A percentile compares a stretch with the other conserved stretches of the same genome.
Conservation (phyloP, 2,797 vertebrate species). For the Leptodactylus fallax region DNA sequence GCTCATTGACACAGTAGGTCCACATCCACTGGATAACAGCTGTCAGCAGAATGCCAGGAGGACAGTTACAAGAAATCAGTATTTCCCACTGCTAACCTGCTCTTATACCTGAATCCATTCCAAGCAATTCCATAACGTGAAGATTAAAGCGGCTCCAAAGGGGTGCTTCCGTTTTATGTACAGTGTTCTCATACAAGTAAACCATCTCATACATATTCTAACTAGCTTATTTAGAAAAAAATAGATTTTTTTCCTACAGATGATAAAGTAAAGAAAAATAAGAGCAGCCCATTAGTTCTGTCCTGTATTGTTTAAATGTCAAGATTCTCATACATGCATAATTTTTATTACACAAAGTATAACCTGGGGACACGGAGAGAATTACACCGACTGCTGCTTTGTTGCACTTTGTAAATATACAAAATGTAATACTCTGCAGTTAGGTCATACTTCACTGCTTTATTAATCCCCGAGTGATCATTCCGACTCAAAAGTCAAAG, state of each 20-base stretch:
- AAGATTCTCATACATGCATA: conserved; percentile 61
- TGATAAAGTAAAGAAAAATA: conserved; percentile 52
- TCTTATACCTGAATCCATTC: neutral
- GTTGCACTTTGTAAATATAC: conserved; percentile 60
- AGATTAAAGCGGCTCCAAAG: neutral
- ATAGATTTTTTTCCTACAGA: conserved; percentile 29
- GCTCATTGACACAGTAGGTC: too few species aligned
- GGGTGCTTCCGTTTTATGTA: neutral
- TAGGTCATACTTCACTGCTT: conserved; percentile 54
- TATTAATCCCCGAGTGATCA: conserved; percentile 61
- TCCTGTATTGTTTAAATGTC: conserved; percentile 61
- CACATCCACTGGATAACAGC: too few species aligned
- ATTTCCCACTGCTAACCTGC: neutral
- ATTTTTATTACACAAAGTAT: conserved; percentile 60
- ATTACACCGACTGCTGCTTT: conserved; percentile 57
- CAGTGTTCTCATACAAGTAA: neutral
- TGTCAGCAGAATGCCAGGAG: neutral
- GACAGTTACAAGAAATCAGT: neutral
- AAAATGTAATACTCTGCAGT: conserved; percentile 50
- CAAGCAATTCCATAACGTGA: neutral
- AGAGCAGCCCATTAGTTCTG: conserved; percentile 41
- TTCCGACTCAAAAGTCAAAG: conserved; percentile 39
- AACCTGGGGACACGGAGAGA: conserved; percentile 54
- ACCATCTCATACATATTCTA: conserved; percentile 11
- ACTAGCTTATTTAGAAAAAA: neutral